These are phyloP conservation scores for Hymenochirus boettgeri DNA, from an alignment of 2,113 vertebrate species.

Conservation along the genomic window DNA sequence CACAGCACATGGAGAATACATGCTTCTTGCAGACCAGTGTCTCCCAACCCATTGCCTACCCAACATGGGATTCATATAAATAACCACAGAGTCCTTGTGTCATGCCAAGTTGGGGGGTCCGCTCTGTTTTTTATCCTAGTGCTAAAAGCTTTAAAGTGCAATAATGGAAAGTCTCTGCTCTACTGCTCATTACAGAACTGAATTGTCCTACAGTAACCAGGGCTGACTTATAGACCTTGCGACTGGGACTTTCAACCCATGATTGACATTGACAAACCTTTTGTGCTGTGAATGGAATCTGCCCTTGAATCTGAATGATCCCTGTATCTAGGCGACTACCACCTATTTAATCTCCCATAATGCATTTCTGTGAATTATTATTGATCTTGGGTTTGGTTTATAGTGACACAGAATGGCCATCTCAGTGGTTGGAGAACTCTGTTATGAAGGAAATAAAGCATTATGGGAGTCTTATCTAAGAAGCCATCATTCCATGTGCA, in stretches of 20 bases:
- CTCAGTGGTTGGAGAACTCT: neutral
- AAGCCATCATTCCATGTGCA: conserved; percentile 13
- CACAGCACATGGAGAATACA: too few relatives aligned
- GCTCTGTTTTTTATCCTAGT: too few relatives aligned
- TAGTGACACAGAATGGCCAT: neutral
- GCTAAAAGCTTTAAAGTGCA: too few relatives aligned
- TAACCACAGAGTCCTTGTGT: too few relatives aligned
- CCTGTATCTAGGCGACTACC: neutral
- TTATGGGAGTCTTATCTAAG: neutral
- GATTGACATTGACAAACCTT: conserved; percentile 23
- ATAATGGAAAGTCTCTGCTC: too few relatives aligned
- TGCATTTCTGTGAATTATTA: neutral
- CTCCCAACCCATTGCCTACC: too few relatives aligned
- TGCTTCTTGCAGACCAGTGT: too few relatives aligned
- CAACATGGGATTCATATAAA: too few relatives aligned
- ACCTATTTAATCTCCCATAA: neutral
- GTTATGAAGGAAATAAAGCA: conserved; percentile 6
- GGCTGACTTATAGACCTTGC: too few relatives aligned
- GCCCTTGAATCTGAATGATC: conserved; percentile 7
- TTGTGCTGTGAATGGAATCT: neutral
- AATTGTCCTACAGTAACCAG: neutral
- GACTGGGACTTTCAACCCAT: neutral
- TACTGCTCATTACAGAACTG: neutral
- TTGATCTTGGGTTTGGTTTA: neutral
- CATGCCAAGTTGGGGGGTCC: too few relatives aligned